Conservation (phyloP, 2,888 invertebrate species). For the Cyaniris semiargus region DNA sequence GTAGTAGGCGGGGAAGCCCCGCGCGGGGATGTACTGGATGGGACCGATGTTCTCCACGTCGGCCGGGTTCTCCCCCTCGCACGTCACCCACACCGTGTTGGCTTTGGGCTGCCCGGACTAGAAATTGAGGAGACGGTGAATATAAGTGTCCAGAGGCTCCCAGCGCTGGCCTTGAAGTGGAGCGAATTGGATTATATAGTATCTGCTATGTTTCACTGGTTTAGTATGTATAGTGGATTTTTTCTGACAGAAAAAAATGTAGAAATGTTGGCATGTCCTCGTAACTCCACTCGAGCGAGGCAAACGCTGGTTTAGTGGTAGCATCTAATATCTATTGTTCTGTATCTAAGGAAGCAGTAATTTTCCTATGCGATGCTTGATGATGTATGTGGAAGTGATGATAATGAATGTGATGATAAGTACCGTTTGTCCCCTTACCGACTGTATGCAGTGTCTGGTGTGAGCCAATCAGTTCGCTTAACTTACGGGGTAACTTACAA, state of each 20-base stretch:
- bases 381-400: not conserved
- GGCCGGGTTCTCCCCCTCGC: conserved; percentile 96
- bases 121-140: conserved; percentile 20
- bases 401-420: not conserved
- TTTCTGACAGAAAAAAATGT: not conserved
- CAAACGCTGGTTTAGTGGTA: not conserved
- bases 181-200: not conserved
- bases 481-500: conserved; percentile 50
- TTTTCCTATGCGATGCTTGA: not conserved
- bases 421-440: not conserved
- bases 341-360: conserved; percentile 6
- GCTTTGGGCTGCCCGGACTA: conserved; percentile 72
- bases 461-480: conserved; percentile 6
- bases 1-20: conserved; percentile 91
- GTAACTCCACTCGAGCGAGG: not conserved
- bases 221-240: not conserved
- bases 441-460: conserved; percentile 1
- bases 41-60: conserved; percentile 97
- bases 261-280: not conserved
- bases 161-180: not conserved
- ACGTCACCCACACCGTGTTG: conserved; percentile 93
- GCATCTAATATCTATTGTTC: not conserved
- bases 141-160: not conserved
- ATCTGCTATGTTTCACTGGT: not conserved
- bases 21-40: conserved; percentile 90